phyloP scores from a whole-genome alignment of 1,140 invertebrate species.

The Aphelenchoides besseyi region DNA sequence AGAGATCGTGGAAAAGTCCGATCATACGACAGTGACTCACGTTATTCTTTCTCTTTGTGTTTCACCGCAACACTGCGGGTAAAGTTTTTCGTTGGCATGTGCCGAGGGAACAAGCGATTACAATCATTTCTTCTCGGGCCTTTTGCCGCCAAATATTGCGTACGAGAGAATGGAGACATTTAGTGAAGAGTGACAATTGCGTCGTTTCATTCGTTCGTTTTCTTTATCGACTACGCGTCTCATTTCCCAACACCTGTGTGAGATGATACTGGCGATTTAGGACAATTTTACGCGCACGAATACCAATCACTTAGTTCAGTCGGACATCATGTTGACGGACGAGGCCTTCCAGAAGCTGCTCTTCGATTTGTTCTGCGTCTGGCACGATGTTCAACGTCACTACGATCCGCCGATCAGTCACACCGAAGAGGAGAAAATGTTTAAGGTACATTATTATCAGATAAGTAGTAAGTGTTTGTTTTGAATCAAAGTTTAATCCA shows the following conservation, averaged over 20 bases:
- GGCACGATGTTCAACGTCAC: slow-evolving; percentile 61
- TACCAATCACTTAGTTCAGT: too few relatives aligned
- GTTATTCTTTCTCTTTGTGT: too few relatives aligned
- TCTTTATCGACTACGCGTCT: background rate
- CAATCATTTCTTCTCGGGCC: too few relatives aligned
- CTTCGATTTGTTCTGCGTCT: slow-evolving; percentile 61
- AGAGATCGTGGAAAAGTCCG: too few relatives aligned
- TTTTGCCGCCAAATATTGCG: too few relatives aligned
- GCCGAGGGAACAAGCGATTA: too few relatives aligned
- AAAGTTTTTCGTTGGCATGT: too few relatives aligned
- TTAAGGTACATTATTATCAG: slow-evolving; percentile 46
- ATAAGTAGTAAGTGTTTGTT: background rate
- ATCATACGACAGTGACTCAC: too few relatives aligned
- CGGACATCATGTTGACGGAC: slow-evolving; percentile 58
- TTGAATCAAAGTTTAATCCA: slow-evolving; percentile 6
- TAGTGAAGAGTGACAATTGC: background rate
- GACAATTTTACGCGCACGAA: too few relatives aligned
- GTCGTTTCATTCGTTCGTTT: background rate
- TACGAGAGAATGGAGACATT: background rate
- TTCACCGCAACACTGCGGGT: too few relatives aligned
- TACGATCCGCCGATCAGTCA: slow-evolving; percentile 61
- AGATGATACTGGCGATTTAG: too few relatives aligned
- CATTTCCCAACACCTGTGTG: background rate
- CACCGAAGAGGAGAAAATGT: slow-evolving; percentile 57
- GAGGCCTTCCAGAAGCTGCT: slow-evolving; percentile 60